These are phyloP conservation scores for Ceratosolen fusciceps DNA, from an alignment of 1,140 invertebrate genomes.

Conservation along the genomic window DNA sequence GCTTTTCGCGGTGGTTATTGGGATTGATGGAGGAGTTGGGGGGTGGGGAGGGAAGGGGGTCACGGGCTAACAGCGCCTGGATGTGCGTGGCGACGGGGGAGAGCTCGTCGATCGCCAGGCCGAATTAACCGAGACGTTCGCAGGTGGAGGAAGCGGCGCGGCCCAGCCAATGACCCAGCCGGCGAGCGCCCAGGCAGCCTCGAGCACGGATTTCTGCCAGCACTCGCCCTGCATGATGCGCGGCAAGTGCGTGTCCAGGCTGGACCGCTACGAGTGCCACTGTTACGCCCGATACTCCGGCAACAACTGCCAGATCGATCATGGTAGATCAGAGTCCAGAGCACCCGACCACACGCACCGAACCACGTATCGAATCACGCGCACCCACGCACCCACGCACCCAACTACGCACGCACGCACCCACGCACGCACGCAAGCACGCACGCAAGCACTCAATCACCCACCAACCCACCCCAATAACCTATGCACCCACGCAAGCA, in stretches of 20 bases:
- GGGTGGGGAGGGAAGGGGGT: neutral
- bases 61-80: neutral
- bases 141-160: slow-evolving; percentile 45
- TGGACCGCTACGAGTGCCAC: slow-evolving; percentile 83
- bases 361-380: no score
- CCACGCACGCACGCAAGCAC: neutral
- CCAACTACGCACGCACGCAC: neutral
- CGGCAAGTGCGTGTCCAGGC: slow-evolving; percentile 82
- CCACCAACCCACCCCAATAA: no score
- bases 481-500: neutral
- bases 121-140: slow-evolving; percentile 54
- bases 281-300: slow-evolving; percentile 85
- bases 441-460: neutral
- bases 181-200: slow-evolving; percentile 10
- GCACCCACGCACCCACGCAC: neutral
- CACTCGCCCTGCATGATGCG: slow-evolving; percentile 86
- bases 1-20: no score
- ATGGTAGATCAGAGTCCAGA: slow-evolving; percentile 63
- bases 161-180: slow-evolving; percentile 34
- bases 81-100: neutral
- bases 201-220: slow-evolving; percentile 78
- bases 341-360: neutral
- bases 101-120: slow-evolving; percentile 24
- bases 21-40: no score
- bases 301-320: slow-evolving; percentile 87